These are phyloP conservation scores for Eulemur coronatus DNA, from an alignment of 2,797 vertebrate species.

Conservation along the genomic window DNA sequence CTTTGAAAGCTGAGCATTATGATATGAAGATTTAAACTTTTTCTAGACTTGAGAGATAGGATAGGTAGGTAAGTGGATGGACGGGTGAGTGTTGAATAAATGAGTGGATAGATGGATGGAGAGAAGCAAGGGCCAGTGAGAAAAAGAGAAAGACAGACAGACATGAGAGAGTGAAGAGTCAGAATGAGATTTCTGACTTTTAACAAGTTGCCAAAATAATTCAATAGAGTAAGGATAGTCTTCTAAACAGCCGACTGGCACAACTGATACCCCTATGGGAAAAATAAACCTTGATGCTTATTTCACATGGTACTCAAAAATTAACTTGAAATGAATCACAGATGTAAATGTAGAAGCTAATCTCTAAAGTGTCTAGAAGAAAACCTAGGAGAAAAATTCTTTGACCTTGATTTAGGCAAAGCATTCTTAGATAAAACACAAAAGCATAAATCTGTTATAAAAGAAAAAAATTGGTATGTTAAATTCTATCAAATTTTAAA, in stretches of 20 bases:
- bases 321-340: background rate
- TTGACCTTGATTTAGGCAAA: background rate
- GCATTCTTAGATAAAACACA: background rate
- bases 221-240: background rate
- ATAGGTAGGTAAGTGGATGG: background rate
- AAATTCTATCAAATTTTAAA: slow-evolving; percentile 23
- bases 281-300: background rate
- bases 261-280: background rate
- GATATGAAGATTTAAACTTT: background rate
- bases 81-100: background rate
- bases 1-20: background rate
- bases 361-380: background rate
- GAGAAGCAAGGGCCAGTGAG: background rate
- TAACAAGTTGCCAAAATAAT: background rate
- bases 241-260: background rate
- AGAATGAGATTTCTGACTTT: background rate
- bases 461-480: background rate
- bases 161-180: background rate
- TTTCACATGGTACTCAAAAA: background rate
- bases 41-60: background rate
- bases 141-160: background rate
- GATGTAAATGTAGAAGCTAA: background rate
- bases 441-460: background rate
- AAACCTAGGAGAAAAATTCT: background rate
- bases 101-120: background rate